Percentiles rank a stretch among this genome's conserved stretches.
These are phyloP conservation scores for Cavia porcellus DNA, from an alignment of 2,113 vertebrate species.

Conservation along the genomic window DNA sequence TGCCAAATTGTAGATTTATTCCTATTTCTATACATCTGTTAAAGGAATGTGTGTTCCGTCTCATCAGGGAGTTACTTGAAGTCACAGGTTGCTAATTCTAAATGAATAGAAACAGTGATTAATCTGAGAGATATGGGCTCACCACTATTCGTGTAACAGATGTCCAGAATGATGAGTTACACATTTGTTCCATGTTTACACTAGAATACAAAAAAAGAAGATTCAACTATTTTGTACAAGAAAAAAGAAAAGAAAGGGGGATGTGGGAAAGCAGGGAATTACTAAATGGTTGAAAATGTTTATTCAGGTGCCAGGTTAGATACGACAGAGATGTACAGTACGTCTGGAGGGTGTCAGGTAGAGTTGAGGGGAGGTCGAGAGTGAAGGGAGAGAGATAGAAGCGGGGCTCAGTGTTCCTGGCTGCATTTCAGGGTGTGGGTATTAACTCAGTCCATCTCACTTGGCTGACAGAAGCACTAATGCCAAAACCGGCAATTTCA, in stretches of 20 bases:
- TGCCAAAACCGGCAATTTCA: slow-evolving; percentile 77
- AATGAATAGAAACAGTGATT: slow-evolving; percentile 85
- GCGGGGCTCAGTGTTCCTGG: slow-evolving; percentile 76
- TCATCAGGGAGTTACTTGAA: slow-evolving; percentile 83
- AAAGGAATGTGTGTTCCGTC: slow-evolving; percentile 84
- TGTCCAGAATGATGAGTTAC: slow-evolving; percentile 87
- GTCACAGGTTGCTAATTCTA: slow-evolving; percentile 84
- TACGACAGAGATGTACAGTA: slow-evolving; percentile 14
- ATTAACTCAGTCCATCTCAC: slow-evolving; percentile 81
- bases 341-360: slow-evolving; percentile 74
- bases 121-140: slow-evolving; percentile 84
- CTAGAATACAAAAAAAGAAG: slow-evolving; percentile 79
- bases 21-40: slow-evolving; percentile 79
- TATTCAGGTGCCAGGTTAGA: slow-evolving; percentile 87
- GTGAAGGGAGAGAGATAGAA: slow-evolving; percentile 27
- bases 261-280: slow-evolving; percentile 84
- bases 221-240: slow-evolving; percentile 81
- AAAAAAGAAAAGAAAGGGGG: slow-evolving; percentile 43
- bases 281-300: slow-evolving; percentile 85
- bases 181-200: slow-evolving; percentile 89
- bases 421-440: slow-evolving; percentile 81
- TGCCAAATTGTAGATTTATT: slow-evolving; percentile 81
- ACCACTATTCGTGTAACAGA: slow-evolving; percentile 86
- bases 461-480: slow-evolving; percentile 70
- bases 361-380: background rate